Evolutionary conservation across 2,113 vertebrate species (phyloP).

Genomic region (Archilochus colubris): DNA sequence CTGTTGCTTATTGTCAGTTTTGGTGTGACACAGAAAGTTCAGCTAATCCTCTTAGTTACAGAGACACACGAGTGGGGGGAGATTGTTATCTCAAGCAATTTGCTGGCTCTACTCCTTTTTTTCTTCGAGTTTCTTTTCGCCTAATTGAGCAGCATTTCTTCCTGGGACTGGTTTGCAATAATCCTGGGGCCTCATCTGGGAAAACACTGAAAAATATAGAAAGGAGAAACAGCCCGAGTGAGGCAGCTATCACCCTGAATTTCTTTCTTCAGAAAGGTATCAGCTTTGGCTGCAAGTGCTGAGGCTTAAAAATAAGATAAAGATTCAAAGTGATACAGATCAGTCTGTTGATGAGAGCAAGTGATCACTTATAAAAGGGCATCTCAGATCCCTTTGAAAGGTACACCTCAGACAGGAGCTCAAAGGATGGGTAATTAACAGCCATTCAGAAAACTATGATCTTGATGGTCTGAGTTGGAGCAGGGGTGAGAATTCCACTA

Average conservation of each 20-base stretch:
- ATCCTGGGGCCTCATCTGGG: slow-evolving; percentile 72
- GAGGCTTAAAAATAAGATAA: neutral
- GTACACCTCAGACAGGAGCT: neutral
- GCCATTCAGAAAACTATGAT: neutral
- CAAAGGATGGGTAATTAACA: neutral
- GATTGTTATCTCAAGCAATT: slow-evolving; percentile 76
- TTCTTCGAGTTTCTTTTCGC: slow-evolving; percentile 73
- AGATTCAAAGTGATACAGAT: neutral
- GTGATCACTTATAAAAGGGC: neutral
- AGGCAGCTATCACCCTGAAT: neutral
- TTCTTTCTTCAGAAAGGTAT: neutral
- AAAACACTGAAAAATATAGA: slow-evolving; percentile 54
- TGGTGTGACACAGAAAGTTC: slow-evolving; percentile 73
- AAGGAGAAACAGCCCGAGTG: neutral
- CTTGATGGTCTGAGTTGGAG: neutral
- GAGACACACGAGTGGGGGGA: slow-evolving; percentile 62
- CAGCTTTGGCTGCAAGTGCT: neutral
- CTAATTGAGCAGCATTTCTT: slow-evolving; percentile 76
- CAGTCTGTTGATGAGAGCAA: neutral
- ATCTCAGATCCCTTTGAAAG: neutral
- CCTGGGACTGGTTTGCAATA: slow-evolving; percentile 68
- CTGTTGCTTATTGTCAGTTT: slow-evolving; percentile 76
- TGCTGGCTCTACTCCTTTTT: slow-evolving; percentile 70
- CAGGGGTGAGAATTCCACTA: neutral
- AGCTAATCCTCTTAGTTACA: slow-evolving; percentile 79